phyloP scores from a whole-genome alignment of 2,888 invertebrate genomes.

The Xestoiulus laeticollis region DNA sequence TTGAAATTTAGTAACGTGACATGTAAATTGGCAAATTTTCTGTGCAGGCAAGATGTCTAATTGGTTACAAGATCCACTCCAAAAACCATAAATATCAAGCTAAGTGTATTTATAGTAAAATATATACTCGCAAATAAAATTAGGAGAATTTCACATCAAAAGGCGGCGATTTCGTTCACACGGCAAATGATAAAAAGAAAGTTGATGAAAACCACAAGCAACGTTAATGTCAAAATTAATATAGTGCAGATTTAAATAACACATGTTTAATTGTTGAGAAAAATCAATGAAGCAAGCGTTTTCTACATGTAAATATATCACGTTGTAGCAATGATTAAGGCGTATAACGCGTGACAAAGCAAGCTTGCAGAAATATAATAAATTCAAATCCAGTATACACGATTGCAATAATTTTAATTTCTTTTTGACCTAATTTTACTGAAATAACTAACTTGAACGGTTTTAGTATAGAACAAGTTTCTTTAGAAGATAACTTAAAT shows the following conservation, averaged over 20 bases:
- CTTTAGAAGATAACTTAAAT: too few species aligned
- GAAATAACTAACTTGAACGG: too few species aligned
- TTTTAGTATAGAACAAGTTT: too few species aligned
- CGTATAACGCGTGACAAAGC: background rate
- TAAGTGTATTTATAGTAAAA: background rate
- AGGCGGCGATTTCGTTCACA: background rate
- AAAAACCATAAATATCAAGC: background rate
- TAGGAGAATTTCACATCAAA: background rate
- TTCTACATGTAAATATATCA: too few species aligned
- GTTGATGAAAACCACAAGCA: background rate
- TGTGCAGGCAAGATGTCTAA: background rate
- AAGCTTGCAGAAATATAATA: background rate
- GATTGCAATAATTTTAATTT: too few species aligned
- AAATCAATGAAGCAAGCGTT: background rate
- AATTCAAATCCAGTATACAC: background rate
- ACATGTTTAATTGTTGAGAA: background rate
- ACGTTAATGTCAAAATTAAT: background rate
- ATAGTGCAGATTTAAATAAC: background rate
- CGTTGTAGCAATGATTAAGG: too few species aligned
- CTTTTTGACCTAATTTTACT: too few species aligned
- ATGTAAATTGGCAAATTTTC: background rate
- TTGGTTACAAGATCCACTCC: background rate
- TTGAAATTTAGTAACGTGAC: background rate
- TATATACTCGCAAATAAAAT: background rate
- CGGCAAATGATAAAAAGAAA: background rate